Evolutionary conservation across 2,888 invertebrate species (phyloP).

Genomic region (Asteroscopus sphinx): DNA sequence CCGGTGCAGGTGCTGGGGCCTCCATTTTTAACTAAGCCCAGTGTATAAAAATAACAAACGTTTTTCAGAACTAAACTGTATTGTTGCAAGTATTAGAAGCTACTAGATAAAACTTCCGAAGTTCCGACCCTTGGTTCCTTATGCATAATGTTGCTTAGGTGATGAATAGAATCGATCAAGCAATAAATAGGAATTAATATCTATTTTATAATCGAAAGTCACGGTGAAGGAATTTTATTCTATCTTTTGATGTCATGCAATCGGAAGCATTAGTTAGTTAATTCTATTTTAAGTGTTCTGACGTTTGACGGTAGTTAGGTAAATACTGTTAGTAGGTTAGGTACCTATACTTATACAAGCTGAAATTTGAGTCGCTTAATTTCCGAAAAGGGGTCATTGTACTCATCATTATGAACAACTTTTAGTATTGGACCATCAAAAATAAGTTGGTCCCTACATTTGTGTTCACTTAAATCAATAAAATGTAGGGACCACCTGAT

Average conservation of each 20-base stretch:
- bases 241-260: conserved; percentile 51
- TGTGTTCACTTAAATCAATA: too few relatives aligned
- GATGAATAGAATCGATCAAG: conserved; percentile 60
- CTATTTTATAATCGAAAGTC: conserved; percentile 52
- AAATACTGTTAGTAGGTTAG: background rate
- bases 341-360: background rate
- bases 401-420: too few relatives aligned
- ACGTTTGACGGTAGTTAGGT: conserved; percentile 13
- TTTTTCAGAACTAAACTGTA: conserved; percentile 22
- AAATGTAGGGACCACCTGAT: too few relatives aligned
- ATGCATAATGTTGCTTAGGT: conserved; percentile 56
- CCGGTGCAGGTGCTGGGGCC: conserved; percentile 68
- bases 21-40: conserved; percentile 68
- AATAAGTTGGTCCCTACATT: too few relatives aligned
- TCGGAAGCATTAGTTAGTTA: conserved; percentile 27
- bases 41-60: background rate
- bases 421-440: too few relatives aligned
- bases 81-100: conserved; percentile 20
- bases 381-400: too few relatives aligned
- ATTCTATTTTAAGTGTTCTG: conserved; percentile 18
- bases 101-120: conserved; percentile 40
- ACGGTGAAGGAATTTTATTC: conserved; percentile 51
- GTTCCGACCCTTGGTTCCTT: conserved; percentile 34
- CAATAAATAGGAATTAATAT: conserved; percentile 51
- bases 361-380: too few relatives aligned